Percentiles rank a stretch among this genome's conserved stretches.
Evolutionary conservation across 2,113 vertebrate species (phyloP).

Genomic region (Psephotus haematonotus): DNA sequence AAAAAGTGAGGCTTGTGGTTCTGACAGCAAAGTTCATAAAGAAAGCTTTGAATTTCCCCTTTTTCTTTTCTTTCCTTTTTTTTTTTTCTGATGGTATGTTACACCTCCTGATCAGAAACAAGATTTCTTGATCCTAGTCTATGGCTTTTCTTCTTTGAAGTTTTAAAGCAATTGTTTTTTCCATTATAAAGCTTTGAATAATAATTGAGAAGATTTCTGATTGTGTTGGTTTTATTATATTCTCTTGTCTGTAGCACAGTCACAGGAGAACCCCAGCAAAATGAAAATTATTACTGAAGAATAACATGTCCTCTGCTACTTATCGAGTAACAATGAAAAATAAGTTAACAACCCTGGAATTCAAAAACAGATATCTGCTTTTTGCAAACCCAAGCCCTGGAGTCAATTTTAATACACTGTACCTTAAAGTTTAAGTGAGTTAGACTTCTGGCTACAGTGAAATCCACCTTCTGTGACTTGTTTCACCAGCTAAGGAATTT

Average conservation of each 20-base stretch:
- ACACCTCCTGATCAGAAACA: background rate
- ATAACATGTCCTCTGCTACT: background rate
- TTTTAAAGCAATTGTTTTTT: background rate
- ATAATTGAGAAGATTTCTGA: background rate
- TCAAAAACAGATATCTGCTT: background rate
- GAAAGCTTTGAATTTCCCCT: background rate
- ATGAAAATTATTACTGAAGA: background rate
- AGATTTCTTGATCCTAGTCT: background rate
- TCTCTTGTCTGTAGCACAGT: background rate
- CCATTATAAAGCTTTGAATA: background rate
- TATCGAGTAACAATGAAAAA: background rate
- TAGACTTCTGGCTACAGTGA: background rate
- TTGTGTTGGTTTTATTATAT: background rate
- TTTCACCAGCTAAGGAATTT: background rate
- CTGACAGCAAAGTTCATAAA: slow-evolving; percentile 1
- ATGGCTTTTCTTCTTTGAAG: background rate
- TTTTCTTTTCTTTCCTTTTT: background rate
- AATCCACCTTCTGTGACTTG: background rate
- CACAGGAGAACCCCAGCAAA: background rate
- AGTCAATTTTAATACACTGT: background rate
- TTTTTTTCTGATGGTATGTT: background rate
- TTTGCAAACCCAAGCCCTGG: background rate
- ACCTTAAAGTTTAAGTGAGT: background rate
- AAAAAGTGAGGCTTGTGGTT: slow-evolving; percentile 41
- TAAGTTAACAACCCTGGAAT: background rate